Evolutionary conservation across 2,888 invertebrate species (phyloP), one percentile per base, ranked within the genome.

Genomic region (Amblyjoppa proteus): DNA sequence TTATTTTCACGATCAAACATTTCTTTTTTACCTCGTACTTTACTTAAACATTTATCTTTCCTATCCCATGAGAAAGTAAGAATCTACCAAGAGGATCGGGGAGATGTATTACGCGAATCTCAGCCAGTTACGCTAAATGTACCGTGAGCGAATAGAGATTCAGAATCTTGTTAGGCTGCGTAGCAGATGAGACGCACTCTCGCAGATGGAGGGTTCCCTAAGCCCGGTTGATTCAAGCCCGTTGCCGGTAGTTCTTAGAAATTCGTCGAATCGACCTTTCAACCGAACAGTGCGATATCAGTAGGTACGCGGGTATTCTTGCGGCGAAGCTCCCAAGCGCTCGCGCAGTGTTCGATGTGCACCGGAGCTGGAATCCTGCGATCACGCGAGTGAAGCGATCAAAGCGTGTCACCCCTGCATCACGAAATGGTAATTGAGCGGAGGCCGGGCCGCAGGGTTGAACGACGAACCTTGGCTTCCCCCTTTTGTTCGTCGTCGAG

Each of bases 401-500:
- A 61, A 41, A 56, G 66, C 53, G 34, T 71, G 49, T 80, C 76
- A 85, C 73, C 56, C 20, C 68, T 71, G 34, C 61, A 70, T 61
- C 68, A 20, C 61, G 66, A 51, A 80, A 86, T 80, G 71, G 75
- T 82, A 83, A 81, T 85, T 83, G 79, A 41, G 45, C 38, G 13
- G 51, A 73, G 49, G 53, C 28, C 45, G 53, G 34, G 25, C 31
- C 25, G 51, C 83, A 31, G 56, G 56, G 49, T 53, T 25, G 38
- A 69, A 69, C 75, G 51, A 31, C 71, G 68, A 61, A 82, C 49
- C 75, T 49, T 31, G 75, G 20, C 68, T 70, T 86, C 84, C 85
- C 81, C 82, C 87, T 88, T 89, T 90, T 89, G 89, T 91, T 81
- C 86, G 80, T 64, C 25, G 64, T 73, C 84, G 38, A 71, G 51